These are phyloP conservation scores for Oophaga sylvatica DNA, from an alignment of 2,797 vertebrate species.

Conservation along the genomic window DNA sequence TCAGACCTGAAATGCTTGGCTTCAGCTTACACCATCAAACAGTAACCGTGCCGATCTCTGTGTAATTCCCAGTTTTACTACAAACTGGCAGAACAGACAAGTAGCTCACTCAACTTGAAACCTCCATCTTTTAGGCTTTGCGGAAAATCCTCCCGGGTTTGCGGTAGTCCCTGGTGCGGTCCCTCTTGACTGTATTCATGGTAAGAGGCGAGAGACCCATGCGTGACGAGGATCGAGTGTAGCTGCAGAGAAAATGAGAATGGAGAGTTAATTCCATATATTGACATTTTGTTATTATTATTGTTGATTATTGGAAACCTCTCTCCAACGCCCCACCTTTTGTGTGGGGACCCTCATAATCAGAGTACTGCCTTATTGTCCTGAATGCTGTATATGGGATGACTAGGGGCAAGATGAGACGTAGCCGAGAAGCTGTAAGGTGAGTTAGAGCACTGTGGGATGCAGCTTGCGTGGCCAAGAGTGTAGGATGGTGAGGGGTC, in stretches of 20 bases:
- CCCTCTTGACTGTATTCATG: slow-evolving; percentile 66
- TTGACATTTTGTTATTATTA: too few species aligned
- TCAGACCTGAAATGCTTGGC: too few species aligned
- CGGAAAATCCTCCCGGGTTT: slow-evolving; percentile 83
- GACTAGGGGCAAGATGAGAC: background rate
- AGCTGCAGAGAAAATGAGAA: slow-evolving; percentile 26
- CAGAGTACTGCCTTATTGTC: too few species aligned
- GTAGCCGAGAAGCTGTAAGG: background rate
- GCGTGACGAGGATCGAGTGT: slow-evolving; percentile 64
- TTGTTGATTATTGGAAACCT: background rate
- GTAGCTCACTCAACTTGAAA: background rate
- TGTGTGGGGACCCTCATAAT: background rate
- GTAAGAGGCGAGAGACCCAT: slow-evolving; percentile 69
- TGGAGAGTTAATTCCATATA: background rate
- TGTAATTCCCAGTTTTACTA: background rate
- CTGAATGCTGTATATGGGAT: background rate
- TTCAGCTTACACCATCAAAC: background rate
- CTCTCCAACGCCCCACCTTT: background rate
- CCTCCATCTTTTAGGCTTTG: slow-evolving; percentile 75
- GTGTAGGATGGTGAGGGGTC: too few species aligned
- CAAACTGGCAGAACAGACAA: background rate
- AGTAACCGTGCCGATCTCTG: background rate
- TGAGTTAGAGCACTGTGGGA: background rate
- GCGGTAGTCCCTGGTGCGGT: slow-evolving; percentile 75
- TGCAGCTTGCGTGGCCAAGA: too few species aligned